A percentile compares a stretch with the other conserved stretches of the same genome.
Conservation (phyloP, 2,113 vertebrate species). For the Cyprinus carpio region DNA sequence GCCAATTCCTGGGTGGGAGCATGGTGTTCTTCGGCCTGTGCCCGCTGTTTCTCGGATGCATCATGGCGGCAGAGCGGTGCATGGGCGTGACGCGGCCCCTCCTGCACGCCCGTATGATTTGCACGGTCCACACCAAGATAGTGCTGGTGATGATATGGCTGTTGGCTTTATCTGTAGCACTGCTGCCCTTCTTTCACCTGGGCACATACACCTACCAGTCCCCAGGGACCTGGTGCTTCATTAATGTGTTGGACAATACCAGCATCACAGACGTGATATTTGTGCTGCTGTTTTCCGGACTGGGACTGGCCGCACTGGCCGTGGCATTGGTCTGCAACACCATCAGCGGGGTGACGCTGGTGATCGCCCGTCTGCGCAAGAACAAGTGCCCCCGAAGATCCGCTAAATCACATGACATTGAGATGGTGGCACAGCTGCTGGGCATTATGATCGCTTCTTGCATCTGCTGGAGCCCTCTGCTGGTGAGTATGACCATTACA, state of each 20-base stretch:
- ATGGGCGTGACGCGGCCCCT: slow-evolving; percentile 84
- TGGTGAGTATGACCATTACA: slow-evolving; percentile 77
- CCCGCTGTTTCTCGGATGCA: slow-evolving; percentile 85
- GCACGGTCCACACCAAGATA: slow-evolving; percentile 78
- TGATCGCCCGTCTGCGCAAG: slow-evolving; percentile 79
- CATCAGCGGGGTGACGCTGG: slow-evolving; percentile 81
- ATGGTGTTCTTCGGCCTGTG: slow-evolving; percentile 93
- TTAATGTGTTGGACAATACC: slow-evolving; percentile 70
- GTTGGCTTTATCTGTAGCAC: slow-evolving; percentile 77
- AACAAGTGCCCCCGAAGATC: slow-evolving; percentile 65
- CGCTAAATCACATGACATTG: slow-evolving; percentile 83
- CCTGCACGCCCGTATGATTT: slow-evolving; percentile 80
- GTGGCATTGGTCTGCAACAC: slow-evolving; percentile 85
- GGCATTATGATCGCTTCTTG: slow-evolving; percentile 90
- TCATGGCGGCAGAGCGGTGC: slow-evolving; percentile 87
- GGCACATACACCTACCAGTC: slow-evolving; percentile 82
- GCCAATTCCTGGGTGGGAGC: slow-evolving; percentile 83
- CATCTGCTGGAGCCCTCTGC: slow-evolving; percentile 90
- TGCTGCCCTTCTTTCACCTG: slow-evolving; percentile 78
- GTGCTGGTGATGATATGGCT: slow-evolving; percentile 75
- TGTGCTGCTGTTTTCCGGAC: slow-evolving; percentile 79
- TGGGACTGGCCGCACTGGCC: slow-evolving; percentile 80
- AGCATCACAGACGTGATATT: slow-evolving; percentile 74
- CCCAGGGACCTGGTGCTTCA: slow-evolving; percentile 87
- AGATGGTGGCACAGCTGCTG: slow-evolving; percentile 90